Evolutionary conservation across 2,888 invertebrate species (phyloP).

Genomic region (Rhagonycha lutea): DNA sequence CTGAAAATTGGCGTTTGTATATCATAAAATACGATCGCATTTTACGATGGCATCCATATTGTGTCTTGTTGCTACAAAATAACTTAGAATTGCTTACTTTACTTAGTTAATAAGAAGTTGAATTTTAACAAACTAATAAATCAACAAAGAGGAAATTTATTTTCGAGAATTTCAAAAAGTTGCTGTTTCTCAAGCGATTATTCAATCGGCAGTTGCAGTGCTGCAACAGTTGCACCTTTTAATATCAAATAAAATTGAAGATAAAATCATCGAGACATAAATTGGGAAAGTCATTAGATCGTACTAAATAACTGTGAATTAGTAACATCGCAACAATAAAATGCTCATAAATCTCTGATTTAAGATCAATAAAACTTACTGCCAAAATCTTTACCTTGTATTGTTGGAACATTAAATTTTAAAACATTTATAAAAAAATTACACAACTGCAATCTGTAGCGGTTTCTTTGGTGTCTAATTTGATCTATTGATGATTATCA

Average conservation of each 20-base stretch:
- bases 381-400: background rate
- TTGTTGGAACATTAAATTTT: background rate
- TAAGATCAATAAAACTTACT: background rate
- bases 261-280: background rate
- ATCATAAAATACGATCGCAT: conserved; percentile 20
- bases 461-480: background rate
- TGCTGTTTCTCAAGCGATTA: background rate
- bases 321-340: background rate
- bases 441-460: background rate
- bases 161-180: background rate
- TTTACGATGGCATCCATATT: conserved; percentile 15
- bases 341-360: background rate
- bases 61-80: conserved; percentile 2
- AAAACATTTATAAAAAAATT: background rate
- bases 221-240: background rate
- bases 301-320: background rate
- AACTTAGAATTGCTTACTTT: conserved; percentile 4
- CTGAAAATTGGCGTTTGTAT: conserved; percentile 29
- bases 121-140: background rate
- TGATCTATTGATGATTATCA: background rate
- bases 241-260: background rate
- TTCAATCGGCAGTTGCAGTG: background rate
- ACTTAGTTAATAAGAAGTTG: background rate
- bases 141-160: background rate
- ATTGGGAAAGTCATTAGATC: background rate